Evolutionary conservation across 2,113 vertebrate genomes (phyloP).

Genomic region (Tragelaphus strepsiceros): DNA sequence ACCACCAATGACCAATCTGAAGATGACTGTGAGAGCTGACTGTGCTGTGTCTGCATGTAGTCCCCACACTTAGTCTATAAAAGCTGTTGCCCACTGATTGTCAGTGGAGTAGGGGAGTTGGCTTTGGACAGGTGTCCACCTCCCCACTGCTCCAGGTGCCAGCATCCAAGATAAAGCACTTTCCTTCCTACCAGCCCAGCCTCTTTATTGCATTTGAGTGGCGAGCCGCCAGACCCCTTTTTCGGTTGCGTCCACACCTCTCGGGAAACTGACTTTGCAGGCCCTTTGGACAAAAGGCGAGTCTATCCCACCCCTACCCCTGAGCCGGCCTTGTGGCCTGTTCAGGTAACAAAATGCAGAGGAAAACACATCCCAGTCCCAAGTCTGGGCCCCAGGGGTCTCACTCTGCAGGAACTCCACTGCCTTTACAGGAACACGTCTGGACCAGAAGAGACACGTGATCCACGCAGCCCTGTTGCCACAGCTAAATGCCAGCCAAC

Average conservation of each 20-base stretch:
- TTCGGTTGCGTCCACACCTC: background rate
- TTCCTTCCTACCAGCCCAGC: background rate
- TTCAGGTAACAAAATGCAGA: background rate
- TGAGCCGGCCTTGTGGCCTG: background rate
- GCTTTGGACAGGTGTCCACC: background rate
- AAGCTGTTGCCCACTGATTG: background rate
- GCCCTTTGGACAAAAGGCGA: background rate
- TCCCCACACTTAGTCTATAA: background rate
- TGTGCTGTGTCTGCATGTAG: background rate
- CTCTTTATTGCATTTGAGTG: background rate
- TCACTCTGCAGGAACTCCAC: fast-evolving
- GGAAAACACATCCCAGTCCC: fast-evolving
- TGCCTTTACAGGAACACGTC: no score
- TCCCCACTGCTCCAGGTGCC: background rate
- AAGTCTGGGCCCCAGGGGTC: no score
- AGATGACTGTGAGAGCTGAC: background rate
- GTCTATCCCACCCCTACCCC: background rate
- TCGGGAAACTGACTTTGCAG: background rate
- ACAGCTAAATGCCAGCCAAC: background rate
- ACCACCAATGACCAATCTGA: fast-evolving
- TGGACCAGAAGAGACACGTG: fast-evolving
- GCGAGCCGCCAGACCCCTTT: background rate
- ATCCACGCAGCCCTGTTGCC: fast-evolving
- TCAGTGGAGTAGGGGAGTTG: background rate
- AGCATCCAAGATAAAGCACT: background rate